Evolutionary conservation across 2,113 vertebrate genomes (phyloP).

Genomic region (Zootoca vivipara): DNA sequence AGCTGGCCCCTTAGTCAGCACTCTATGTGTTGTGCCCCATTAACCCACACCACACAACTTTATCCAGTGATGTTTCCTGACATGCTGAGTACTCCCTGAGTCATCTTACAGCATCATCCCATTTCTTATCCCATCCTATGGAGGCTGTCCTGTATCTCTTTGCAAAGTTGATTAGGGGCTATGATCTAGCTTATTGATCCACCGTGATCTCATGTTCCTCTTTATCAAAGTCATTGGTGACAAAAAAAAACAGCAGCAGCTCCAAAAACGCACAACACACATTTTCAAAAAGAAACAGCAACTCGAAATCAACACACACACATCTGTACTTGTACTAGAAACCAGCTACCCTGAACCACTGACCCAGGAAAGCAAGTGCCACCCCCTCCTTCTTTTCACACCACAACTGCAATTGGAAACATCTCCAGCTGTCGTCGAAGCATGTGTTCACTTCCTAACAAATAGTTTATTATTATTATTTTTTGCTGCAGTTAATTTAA

Average conservation of each 20-base stretch:
- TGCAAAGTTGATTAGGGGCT: no score
- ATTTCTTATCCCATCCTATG: background rate
- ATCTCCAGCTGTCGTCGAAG: background rate
- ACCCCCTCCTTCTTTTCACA: background rate
- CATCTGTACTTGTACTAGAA: background rate
- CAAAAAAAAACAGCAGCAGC: background rate
- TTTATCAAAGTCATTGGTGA: background rate
- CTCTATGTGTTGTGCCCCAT: background rate
- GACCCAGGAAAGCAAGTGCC: background rate
- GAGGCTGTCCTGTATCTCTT: no score
- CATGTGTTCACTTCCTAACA: conserved; percentile 21
- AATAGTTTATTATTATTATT: background rate
- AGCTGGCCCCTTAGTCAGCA: background rate
- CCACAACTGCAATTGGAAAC: background rate
- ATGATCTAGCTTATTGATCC: no score
- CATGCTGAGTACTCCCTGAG: background rate
- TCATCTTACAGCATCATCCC: background rate
- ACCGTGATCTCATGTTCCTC: background rate
- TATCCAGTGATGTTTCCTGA: background rate
- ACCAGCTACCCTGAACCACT: background rate
- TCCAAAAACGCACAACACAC: background rate
- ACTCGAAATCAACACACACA: background rate
- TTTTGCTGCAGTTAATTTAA: background rate
- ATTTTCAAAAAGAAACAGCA: background rate
- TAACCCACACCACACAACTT: background rate